Percentiles rank a stretch among this genome's conserved stretches.
Conservation (phyloP, 2,113 vertebrate species). For the Microcebus lehilahytsara region DNA sequence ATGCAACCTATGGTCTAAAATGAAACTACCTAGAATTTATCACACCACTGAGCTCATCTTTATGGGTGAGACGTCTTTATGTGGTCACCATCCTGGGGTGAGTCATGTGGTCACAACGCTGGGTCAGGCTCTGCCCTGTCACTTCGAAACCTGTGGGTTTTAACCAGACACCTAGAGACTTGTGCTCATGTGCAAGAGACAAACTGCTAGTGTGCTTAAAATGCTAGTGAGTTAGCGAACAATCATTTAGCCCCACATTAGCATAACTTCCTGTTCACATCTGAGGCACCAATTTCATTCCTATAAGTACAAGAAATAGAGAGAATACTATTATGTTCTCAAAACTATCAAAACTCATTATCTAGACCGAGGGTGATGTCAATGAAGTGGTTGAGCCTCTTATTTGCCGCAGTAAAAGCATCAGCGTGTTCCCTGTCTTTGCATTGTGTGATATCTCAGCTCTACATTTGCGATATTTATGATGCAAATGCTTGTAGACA, state of each 20-base stretch:
- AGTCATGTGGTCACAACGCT: neutral
- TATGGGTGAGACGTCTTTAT: neutral
- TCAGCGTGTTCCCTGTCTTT: slow-evolving; percentile 22
- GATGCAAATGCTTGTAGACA: slow-evolving; percentile 62
- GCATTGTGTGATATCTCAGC: slow-evolving; percentile 31
- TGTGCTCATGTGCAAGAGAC: neutral
- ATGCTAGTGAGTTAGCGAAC: slow-evolving; percentile 8
- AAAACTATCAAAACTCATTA: slow-evolving; percentile 20
- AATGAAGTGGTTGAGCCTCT: slow-evolving; percentile 55
- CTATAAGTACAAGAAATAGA: slow-evolving; percentile 40
- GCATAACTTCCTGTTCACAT: slow-evolving; percentile 42
- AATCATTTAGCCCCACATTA: slow-evolving; percentile 24
- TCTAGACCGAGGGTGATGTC: slow-evolving; percentile 46
- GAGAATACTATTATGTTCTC: neutral
- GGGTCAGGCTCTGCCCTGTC: neutral
- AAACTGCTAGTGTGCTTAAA: slow-evolving; percentile 21
- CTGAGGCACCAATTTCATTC: slow-evolving; percentile 12
- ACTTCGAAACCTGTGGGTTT: neutral
- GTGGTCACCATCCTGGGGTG: neutral
- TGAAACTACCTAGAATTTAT: neutral
- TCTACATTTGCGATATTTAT: slow-evolving; percentile 57
- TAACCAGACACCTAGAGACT: neutral
- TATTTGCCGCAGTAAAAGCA: slow-evolving; percentile 17
- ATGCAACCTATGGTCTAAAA: neutral
- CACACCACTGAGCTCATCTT: neutral